These are phyloP conservation scores for Gymnothorax reevesii DNA, from an alignment of 2,797 vertebrate species.

Conservation along the genomic window DNA sequence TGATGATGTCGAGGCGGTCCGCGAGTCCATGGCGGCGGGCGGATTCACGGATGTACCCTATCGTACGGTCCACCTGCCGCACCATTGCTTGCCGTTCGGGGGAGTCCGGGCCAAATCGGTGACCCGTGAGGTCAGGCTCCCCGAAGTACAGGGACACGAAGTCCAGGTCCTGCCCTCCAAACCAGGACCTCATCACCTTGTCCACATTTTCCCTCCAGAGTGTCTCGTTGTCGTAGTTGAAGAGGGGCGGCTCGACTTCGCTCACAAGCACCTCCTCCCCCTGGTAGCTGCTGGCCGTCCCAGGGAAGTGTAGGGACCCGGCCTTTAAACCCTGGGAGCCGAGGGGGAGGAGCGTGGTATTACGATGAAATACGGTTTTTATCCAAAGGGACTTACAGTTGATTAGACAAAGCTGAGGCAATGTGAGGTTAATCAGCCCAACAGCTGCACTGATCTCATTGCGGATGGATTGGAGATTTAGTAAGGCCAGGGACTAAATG, in stretches of 20 bases:
- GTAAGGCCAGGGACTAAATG: too few relatives aligned
- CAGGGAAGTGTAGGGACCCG: slow-evolving; percentile 89
- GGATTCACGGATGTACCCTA: slow-evolving; percentile 78
- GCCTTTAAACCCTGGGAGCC: slow-evolving; percentile 79
- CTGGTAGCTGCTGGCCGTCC: slow-evolving; percentile 80
- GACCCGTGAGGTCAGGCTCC: slow-evolving; percentile 83
- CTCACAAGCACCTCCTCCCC: slow-evolving; percentile 64
- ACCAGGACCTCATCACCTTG: slow-evolving; percentile 80
- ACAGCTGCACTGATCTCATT: too few relatives aligned
- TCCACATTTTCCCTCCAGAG: slow-evolving; percentile 78
- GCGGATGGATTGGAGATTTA: too few relatives aligned
- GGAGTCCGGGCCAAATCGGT: slow-evolving; percentile 83
- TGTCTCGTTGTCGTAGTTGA: slow-evolving; percentile 80
- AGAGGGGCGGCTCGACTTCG: slow-evolving; percentile 69
- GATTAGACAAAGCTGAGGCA: too few relatives aligned
- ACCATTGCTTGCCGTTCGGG: slow-evolving; percentile 73
- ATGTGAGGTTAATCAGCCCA: too few relatives aligned
- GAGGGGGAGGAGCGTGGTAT: background rate
- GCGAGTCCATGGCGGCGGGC: slow-evolving; percentile 59
- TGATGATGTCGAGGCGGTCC: slow-evolving; percentile 78
- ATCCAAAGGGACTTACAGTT: too few relatives aligned
- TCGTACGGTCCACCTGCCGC: slow-evolving; percentile 80
- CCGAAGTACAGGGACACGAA: slow-evolving; percentile 90
- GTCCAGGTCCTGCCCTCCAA: slow-evolving; percentile 70
- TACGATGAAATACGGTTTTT: background rate